Conservation (phyloP, 2,888 invertebrate genomes). For the Limenitis camilla region DNA sequence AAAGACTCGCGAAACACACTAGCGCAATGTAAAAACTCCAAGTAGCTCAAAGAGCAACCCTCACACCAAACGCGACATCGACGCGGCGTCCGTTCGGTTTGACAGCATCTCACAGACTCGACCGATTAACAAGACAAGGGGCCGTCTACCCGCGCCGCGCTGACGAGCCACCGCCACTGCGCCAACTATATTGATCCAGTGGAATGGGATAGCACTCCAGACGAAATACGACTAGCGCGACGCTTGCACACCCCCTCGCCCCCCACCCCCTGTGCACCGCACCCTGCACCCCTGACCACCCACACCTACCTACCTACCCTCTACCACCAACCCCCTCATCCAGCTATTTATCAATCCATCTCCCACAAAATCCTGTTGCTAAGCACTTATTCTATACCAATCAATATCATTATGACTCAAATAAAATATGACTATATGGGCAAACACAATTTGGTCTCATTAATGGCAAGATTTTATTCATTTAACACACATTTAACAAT, state of each 20-base stretch:
- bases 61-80: conserved; percentile 72
- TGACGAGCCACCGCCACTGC: conserved; percentile 70
- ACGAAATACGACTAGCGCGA: conserved; percentile 72
- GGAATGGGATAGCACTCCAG: conserved; percentile 73
- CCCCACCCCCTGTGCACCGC: conserved; percentile 28
- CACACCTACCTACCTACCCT: conserved; percentile 33
- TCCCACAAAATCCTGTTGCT: conserved; percentile 28
- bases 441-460: too few relatives aligned
- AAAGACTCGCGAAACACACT: conserved; percentile 60
- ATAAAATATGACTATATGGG: too few relatives aligned
- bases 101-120: conserved; percentile 74
- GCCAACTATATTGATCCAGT: conserved; percentile 73
- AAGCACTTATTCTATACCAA: conserved; percentile 11
- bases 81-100: conserved; percentile 67
- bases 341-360: conserved; percentile 27
- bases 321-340: conserved; percentile 54
- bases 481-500: too few relatives aligned
- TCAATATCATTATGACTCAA: too few relatives aligned
- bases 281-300: conserved; percentile 42
- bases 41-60: conserved; percentile 66
- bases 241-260: conserved; percentile 66
- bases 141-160: conserved; percentile 62
- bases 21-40: conserved; percentile 60
- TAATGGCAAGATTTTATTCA: too few relatives aligned
- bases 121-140: conserved; percentile 51